These are phyloP conservation scores for Aplochiton taeniatus DNA, from an alignment of 2,797 vertebrate genomes.

Conservation along the genomic window DNA sequence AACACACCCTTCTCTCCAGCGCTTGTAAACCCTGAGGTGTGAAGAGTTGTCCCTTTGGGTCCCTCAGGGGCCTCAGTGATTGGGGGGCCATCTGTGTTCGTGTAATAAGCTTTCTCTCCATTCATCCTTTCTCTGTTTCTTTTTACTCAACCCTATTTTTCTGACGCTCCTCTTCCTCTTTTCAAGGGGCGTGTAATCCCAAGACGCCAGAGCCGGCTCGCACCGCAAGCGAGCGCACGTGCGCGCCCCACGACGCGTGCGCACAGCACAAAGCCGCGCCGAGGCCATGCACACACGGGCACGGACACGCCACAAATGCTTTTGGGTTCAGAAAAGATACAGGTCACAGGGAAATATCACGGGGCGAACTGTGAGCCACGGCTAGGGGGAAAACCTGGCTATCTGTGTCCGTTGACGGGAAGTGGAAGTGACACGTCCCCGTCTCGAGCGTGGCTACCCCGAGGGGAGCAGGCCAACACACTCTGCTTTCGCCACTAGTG, in stretches of 20 bases:
- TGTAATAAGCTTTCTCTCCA: constrained; percentile 46
- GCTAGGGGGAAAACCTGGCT: constrained; percentile 37
- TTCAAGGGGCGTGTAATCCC: too few relatives aligned
- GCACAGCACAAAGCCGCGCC: too few relatives aligned
- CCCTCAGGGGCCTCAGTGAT: constrained; percentile 44
- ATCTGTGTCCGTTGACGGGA: constrained; percentile 62
- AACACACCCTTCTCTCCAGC: constrained; percentile 24
- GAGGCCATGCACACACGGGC: too few relatives aligned
- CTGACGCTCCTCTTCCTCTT: background rate
- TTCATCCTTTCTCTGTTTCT: constrained; percentile 13
- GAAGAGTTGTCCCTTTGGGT: constrained; percentile 37
- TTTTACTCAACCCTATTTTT: background rate
- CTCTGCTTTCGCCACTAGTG: too few relatives aligned
- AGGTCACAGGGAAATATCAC: constrained; percentile 65
- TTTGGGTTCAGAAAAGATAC: constrained; percentile 30
- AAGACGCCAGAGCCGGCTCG: too few relatives aligned
- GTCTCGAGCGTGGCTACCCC: constrained; percentile 42
- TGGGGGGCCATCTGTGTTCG: constrained; percentile 59
- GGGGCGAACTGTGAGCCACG: constrained; percentile 64
- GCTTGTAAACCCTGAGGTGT: constrained; percentile 42
- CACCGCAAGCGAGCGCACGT: too few relatives aligned
- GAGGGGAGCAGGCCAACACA: constrained; percentile 34
- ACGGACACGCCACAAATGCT: background rate
- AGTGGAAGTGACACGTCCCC: constrained; percentile 65
- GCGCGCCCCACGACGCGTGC: too few relatives aligned